Evolutionary conservation across 1,140 invertebrate genomes (phyloP).

Genomic region (Hylyphantes graminicola): DNA sequence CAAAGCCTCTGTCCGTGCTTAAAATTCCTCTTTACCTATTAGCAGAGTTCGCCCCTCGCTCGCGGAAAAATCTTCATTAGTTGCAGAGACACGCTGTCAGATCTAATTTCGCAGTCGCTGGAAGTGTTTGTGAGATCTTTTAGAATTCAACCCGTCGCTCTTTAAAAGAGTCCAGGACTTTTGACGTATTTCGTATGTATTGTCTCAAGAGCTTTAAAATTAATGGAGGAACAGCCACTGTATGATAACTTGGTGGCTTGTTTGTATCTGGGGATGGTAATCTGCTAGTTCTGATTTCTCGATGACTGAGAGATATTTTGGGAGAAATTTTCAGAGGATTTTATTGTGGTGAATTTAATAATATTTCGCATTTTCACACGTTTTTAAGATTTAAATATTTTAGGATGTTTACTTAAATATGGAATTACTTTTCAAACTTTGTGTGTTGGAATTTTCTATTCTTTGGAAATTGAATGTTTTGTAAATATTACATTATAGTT

Average conservation of each 20-base stretch:
- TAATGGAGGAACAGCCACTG: conserved; percentile 21
- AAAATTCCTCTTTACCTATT: conserved; percentile 52
- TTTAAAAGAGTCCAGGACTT: conserved; percentile 16
- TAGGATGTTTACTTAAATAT: too few relatives aligned
- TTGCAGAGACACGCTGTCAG: conserved; percentile 49
- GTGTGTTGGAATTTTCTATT: too few relatives aligned
- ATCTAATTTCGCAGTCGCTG: conserved; percentile 37
- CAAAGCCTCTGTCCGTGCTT: conserved; percentile 32
- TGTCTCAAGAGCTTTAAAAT: conserved; percentile 56
- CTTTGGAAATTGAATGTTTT: too few relatives aligned
- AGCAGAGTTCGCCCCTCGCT: neutral
- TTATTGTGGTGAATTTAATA: too few relatives aligned
- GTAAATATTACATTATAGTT: too few relatives aligned
- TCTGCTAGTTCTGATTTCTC: neutral
- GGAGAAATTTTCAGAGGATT: too few relatives aligned
- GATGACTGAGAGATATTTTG: too few relatives aligned
- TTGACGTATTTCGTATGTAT: conserved; percentile 43
- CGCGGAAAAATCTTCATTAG: conserved; percentile 50
- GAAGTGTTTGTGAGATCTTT: conserved; percentile 8
- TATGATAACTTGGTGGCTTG: conserved; percentile 18
- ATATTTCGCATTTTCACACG: too few relatives aligned
- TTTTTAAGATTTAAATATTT: too few relatives aligned
- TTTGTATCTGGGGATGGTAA: conserved; percentile 4
- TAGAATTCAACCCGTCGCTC: conserved; percentile 25
- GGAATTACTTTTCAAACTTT: too few relatives aligned